Conservation (phyloP, 1,140 invertebrate species). For the Adelges cooleyi region DNA sequence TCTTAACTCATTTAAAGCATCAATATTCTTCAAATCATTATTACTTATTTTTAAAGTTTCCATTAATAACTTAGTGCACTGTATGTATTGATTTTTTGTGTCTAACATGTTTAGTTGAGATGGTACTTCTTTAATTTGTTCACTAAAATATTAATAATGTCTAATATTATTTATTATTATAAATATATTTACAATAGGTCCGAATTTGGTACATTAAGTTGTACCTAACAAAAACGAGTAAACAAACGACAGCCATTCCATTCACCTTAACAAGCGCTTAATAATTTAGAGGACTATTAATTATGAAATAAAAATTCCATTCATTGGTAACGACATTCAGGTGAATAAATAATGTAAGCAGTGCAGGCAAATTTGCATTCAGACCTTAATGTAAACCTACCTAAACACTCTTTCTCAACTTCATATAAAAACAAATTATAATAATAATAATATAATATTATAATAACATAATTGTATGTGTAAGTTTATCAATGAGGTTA, state of each 20-base stretch:
- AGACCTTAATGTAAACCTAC: no score
- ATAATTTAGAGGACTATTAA: no score
- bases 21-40: slow-evolving; percentile 60
- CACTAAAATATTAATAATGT: no score
- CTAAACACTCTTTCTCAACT: no score
- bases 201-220: not conserved
- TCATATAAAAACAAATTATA: slow-evolving; percentile 30
- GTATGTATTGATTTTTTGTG: slow-evolving; percentile 66
- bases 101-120: slow-evolving; percentile 58
- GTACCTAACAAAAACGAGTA: no score
- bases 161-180: slow-evolving; percentile 24
- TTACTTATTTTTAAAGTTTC: slow-evolving; percentile 54
- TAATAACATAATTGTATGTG: not conserved
- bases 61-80: slow-evolving; percentile 71
- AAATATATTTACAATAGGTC: not conserved
- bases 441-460: slow-evolving; percentile 26
- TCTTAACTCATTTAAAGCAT: slow-evolving; percentile 66
- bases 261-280: not conserved
- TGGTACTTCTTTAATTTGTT: slow-evolving; percentile 66
- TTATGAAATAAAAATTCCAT: no score
- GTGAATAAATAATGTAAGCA: no score
- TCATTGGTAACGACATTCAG: no score
- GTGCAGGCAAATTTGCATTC: no score
- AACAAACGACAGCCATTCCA: not conserved
- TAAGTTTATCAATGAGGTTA: not conserved